Evolutionary conservation across 2,797 vertebrate species (phyloP).

Genomic region (Melanotaenia parkinsoni): DNA sequence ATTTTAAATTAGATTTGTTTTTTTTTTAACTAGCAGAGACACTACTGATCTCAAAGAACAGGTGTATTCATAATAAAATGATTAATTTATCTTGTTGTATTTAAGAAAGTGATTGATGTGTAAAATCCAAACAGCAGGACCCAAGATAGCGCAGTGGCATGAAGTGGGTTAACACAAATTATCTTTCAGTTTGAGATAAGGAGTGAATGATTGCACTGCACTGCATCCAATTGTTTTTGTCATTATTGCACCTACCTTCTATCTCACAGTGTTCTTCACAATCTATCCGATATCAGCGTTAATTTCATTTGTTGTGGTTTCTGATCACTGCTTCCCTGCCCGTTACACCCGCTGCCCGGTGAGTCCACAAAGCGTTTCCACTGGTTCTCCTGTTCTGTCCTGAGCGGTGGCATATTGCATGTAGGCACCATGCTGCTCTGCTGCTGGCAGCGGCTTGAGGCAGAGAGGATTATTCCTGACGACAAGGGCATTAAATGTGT

Average conservation of each 20-base stretch:
- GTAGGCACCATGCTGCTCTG: slow-evolving; percentile 67
- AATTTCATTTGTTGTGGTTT: slow-evolving; percentile 70
- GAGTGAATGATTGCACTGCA: slow-evolving; percentile 67
- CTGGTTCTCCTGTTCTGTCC: slow-evolving; percentile 56
- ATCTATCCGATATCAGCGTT: slow-evolving; percentile 61
- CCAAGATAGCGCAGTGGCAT: slow-evolving; percentile 45
- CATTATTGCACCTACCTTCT: slow-evolving; percentile 66
- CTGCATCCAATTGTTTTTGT: slow-evolving; percentile 66
- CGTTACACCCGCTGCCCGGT: slow-evolving; percentile 57
- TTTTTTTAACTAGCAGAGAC: slow-evolving; percentile 41
- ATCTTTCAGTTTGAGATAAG: slow-evolving; percentile 69
- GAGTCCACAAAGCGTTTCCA: slow-evolving; percentile 63
- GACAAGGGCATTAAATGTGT: slow-evolving; percentile 83
- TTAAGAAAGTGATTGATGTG: slow-evolving; percentile 56
- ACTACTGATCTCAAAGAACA: slow-evolving; percentile 60
- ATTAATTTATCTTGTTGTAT: slow-evolving; percentile 52
- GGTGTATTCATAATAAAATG: slow-evolving; percentile 40
- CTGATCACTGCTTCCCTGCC: slow-evolving; percentile 47
- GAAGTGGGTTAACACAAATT: slow-evolving; percentile 63
- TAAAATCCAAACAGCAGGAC: slow-evolving; percentile 59
- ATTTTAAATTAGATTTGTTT: slow-evolving; percentile 22
- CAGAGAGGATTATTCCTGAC: slow-evolving; percentile 80
- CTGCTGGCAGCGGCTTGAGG: slow-evolving; percentile 65
- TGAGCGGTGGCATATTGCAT: slow-evolving; percentile 75
- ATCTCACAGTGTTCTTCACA: slow-evolving; percentile 60